phyloP scores from a whole-genome alignment of 1,140 invertebrate genomes.

The Cydia strobilella region DNA sequence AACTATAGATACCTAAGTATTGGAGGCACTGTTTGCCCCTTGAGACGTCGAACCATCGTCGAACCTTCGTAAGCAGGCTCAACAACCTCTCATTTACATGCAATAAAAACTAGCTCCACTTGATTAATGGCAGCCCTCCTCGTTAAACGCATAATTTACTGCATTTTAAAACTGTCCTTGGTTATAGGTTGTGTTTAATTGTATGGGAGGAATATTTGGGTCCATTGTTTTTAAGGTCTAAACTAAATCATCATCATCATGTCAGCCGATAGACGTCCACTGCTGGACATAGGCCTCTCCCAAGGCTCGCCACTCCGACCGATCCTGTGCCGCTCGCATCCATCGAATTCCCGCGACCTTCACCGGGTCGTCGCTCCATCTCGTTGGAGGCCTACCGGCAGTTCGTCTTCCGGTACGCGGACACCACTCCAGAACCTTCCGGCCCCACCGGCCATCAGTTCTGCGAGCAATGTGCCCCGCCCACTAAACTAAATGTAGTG shows the following conservation, averaged over 20 bases:
- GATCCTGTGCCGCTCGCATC: too few species aligned
- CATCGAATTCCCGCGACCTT: too few species aligned
- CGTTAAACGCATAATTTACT: slow-evolving; percentile 37
- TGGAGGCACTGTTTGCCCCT: neutral
- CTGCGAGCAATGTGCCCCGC: too few species aligned
- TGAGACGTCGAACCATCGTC: neutral
- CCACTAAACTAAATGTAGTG: neutral
- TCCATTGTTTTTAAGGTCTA: slow-evolving; percentile 41
- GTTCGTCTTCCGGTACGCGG: too few species aligned
- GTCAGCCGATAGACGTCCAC: too few species aligned
- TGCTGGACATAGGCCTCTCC: too few species aligned
- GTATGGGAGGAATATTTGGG: slow-evolving; percentile 20
- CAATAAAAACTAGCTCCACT: slow-evolving; percentile 36
- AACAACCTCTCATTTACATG: slow-evolving; percentile 37
- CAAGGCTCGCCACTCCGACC: too few species aligned
- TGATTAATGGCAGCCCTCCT: slow-evolving; percentile 33
- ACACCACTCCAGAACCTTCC: too few species aligned
- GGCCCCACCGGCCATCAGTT: too few species aligned
- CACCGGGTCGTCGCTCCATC: too few species aligned
- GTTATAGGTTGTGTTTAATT: slow-evolving; percentile 9
- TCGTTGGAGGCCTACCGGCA: too few species aligned
- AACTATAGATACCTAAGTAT: neutral
- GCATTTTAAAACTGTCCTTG: slow-evolving; percentile 40
- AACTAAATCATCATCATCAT: too few species aligned
- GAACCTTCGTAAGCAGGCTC: slow-evolving; percentile 22